phyloP scores from a whole-genome alignment of 2,113 vertebrate species.

The Pyrgilauda ruficollis region DNA sequence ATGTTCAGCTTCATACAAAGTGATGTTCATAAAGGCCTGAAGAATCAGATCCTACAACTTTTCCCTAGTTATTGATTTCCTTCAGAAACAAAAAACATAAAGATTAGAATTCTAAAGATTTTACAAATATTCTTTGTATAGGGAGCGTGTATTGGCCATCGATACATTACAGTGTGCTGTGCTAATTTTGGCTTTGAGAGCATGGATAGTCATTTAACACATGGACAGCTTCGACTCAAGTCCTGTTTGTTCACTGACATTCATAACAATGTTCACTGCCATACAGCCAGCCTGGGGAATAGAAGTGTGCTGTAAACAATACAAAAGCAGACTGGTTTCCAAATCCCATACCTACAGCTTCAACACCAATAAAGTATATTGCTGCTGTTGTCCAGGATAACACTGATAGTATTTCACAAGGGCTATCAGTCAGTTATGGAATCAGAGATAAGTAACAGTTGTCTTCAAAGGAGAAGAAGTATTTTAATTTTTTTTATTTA shows the following conservation, averaged over 20 bases:
- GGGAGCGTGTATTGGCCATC: neutral
- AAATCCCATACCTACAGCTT: neutral
- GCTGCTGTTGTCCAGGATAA: neutral
- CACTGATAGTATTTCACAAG: neutral
- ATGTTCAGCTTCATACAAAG: neutral
- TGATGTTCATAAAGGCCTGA: neutral
- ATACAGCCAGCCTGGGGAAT: neutral
- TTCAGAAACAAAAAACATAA: neutral
- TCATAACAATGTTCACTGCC: neutral
- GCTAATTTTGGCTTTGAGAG: neutral
- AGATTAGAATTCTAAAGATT: neutral
- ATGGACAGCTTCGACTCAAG: neutral
- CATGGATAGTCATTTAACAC: neutral
- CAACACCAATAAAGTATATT: neutral
- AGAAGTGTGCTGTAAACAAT: neutral
- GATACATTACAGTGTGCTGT: neutral
- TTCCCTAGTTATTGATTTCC: neutral
- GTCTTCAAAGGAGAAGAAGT: neutral
- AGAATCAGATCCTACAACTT: neutral
- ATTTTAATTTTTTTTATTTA: neutral
- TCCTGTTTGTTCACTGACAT: neutral
- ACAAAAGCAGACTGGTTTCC: neutral
- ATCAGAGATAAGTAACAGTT: neutral
- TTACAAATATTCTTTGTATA: neutral
- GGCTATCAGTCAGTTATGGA: neutral